Evolutionary conservation across 1,140 invertebrate species (phyloP), one percentile per base, ranked within the genome.

Genomic region (Callitettix versicolor): DNA sequence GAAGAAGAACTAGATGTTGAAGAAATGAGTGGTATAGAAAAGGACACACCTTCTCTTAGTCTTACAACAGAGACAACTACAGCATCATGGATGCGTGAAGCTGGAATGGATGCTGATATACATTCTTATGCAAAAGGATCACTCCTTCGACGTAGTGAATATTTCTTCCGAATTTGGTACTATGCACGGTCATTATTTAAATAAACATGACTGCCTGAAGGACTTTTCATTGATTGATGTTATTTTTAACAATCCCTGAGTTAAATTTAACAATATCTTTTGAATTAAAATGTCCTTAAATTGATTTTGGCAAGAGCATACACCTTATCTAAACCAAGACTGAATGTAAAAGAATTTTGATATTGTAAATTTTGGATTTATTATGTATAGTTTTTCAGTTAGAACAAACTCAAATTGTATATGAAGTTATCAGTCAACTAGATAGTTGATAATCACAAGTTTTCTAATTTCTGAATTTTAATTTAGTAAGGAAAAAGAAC

Each of bases 141-240:
- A 49, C 73, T 94, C 15, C 74, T 92, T 9, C 76, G 86, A 57
- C 79, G 83, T 64, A 88, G 92, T 66, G 91, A 95, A 74, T 95
- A 95, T 73, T 95, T 94, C 81, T 95, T 95, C 81, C 79, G 86
- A 58, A 87, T 95, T 70, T 91, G 87, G 86, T 83, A 84, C 69
- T 86, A 89, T 63, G 85, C 86, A 49, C 84, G 84, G 62, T 81
- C 87, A 68, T 73, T 91, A 36, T 91, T 91, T 71, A 79, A 86
- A 71, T 84, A 79, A 77, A 51, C 33, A 12, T 18, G 20, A 44
- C 17, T 44, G 42, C 17, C 40, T 17, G 5, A 20, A 5, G 5
- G 18, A 41, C 3, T 15, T 15, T 17, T 20, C n/a, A 4, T 9
- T 21, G 12, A 21, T 4, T 17, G 48, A 7, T 44, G 22, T 17